A percentile compares a stretch with the other conserved stretches of the same genome.
Evolutionary conservation across 2,797 vertebrate genomes (phyloP).

Genomic region (Dicrostonyx torquatus): DNA sequence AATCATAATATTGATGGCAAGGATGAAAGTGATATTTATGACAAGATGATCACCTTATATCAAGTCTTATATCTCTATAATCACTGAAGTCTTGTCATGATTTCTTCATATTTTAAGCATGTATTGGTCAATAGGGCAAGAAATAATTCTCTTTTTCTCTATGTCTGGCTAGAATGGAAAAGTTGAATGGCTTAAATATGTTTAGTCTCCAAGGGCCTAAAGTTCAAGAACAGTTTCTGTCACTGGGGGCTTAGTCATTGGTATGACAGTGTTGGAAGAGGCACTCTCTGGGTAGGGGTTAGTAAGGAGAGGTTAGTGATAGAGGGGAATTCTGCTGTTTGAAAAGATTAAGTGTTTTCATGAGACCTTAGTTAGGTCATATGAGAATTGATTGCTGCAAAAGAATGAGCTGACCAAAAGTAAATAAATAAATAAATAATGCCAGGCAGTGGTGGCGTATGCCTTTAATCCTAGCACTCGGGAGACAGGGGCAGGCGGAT

Average conservation of each 20-base stretch:
- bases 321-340: neutral
- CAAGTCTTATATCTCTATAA: neutral
- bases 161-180: neutral
- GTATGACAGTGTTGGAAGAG: neutral
- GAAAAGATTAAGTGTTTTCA: neutral
- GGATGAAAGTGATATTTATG: neutral
- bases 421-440: too few relatives aligned
- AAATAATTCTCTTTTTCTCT: neutral
- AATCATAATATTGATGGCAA: neutral
- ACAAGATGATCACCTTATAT: neutral
- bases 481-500: too few relatives aligned
- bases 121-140: neutral
- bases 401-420: neutral
- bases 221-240: neutral
- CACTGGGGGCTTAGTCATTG: neutral
- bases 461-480: too few relatives aligned
- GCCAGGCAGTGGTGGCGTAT: too few relatives aligned
- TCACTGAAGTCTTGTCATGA: neutral
- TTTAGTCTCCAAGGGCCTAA: neutral
- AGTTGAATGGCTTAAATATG: neutral
- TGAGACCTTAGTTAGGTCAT: neutral
- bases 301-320: neutral
- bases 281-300: neutral
- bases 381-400: neutral
- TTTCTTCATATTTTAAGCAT: neutral